These are phyloP conservation scores for Telenomus remus DNA, from an alignment of 1,140 invertebrate genomes.

Conservation along the genomic window DNA sequence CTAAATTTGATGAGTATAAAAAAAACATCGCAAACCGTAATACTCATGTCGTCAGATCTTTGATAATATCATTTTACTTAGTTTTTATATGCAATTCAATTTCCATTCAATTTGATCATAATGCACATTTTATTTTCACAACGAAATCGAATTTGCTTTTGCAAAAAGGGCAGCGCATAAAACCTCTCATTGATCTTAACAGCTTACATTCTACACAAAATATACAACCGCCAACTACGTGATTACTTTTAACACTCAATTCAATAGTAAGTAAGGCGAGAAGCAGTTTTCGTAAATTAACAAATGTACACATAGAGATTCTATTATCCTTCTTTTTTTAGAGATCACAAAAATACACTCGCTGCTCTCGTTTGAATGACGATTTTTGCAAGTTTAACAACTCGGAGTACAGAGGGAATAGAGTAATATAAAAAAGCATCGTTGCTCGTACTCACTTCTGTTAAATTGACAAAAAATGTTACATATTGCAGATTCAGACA, in stretches of 20 bases:
- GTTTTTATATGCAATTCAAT: background rate
- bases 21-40: slow-evolving; percentile 15
- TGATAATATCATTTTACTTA: slow-evolving; percentile 22
- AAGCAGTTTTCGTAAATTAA: slow-evolving; percentile 54
- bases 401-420: background rate
- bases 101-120: background rate
- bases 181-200: slow-evolving; percentile 44
- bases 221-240: slow-evolving; percentile 55
- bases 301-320: slow-evolving; percentile 57
- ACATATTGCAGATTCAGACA: slow-evolving; percentile 17
- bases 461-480: slow-evolving; percentile 44
- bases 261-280: slow-evolving; percentile 55
- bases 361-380: slow-evolving; percentile 23
- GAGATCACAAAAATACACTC: slow-evolving; percentile 56
- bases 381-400: slow-evolving; percentile 41
- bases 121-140: slow-evolving; percentile 24
- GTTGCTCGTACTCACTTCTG: background rate
- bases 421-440: too few relatives aligned
- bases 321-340: slow-evolving; percentile 31
- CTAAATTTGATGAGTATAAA: slow-evolving; percentile 16
- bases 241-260: slow-evolving; percentile 53
- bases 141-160: too few relatives aligned
- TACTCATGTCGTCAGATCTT: slow-evolving; percentile 13
- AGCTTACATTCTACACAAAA: slow-evolving; percentile 54
- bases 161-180: slow-evolving; percentile 37